These are phyloP conservation scores for Pollenia amentaria DNA, from an alignment of 2,888 invertebrate genomes.

Conservation along the genomic window DNA sequence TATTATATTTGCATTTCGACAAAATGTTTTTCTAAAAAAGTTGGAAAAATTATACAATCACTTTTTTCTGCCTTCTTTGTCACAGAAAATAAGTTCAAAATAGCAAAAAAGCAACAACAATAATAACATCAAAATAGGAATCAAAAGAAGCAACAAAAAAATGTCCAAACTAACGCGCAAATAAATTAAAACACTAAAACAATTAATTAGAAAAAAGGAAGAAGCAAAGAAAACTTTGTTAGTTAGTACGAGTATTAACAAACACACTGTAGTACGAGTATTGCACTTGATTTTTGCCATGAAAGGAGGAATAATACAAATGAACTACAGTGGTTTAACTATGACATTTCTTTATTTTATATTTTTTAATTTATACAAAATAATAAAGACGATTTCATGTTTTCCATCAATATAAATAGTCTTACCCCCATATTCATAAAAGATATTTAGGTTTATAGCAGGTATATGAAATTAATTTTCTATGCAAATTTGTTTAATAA, in stretches of 20 bases:
- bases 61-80: conserved; percentile 52
- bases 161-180: conserved; percentile 70
- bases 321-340: neutral
- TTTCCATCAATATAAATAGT: no score
- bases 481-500: no score
- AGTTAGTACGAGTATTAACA: conserved; percentile 52
- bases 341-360: no score
- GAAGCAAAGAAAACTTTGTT: conserved; percentile 62
- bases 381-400: no score
- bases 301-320: conserved; percentile 33
- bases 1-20: conserved; percentile 23
- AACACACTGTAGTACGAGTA: conserved; percentile 18
- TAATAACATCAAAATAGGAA: neutral
- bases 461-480: no score
- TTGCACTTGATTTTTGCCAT: conserved; percentile 30
- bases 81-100: conserved; percentile 24
- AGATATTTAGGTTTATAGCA: no score
- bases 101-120: conserved; percentile 5
- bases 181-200: conserved; percentile 75
- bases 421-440: no score
- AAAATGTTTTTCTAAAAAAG: conserved; percentile 52
- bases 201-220: conserved; percentile 69
- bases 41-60: conserved; percentile 61
- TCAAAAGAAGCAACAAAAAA: conserved; percentile 30
- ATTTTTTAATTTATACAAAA: no score